Base-by-base conservation (phyloP, 1,140 invertebrate species). In the Panagrolaimus sp. region DNA sequence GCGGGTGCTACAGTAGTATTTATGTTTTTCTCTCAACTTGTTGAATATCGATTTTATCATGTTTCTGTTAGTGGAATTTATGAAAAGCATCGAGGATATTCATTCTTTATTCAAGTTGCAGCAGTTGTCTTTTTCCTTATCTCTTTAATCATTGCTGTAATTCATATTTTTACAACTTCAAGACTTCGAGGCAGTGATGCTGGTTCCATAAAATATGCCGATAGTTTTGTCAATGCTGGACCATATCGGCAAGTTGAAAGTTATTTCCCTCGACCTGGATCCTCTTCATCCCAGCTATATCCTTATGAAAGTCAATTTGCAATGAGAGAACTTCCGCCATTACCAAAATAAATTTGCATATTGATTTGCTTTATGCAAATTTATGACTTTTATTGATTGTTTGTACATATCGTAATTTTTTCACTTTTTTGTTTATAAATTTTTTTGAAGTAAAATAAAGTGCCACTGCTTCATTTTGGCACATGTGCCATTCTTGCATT, bases 71-170 rank as follows among this genome's bases (percentile, higher is more conserved):
- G 68, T 68, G 75, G 75, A 46, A 77, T 79, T 32, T 77, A 77
- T 48, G 75, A 77, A 77, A 76, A 76, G 26, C 75, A 76, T 38
- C 43, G 77, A 12, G 75, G 75, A 43, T 76, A 76, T 44, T 79
- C 76, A 17, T 76, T 70, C n/a, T 76, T 70, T 45, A 28, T 76
- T 15, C 74, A 76, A 62, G 46, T 73, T 32, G 44, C 70, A 10
- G 69, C 73, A 21, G 32, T 70, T 10, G 3, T 66, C 17, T 24
- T 65, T 17, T 55, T 75, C 9, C 43, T 71, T 17, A 38, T 64
- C 9, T 67, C 77, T 21, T 26, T 76, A 12, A 32, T 75, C 12
- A 65, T 68, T 17, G 75, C 75, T 28, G 66, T 79, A 17, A 38
- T 69, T 21, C 69, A 79, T 69, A 45, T 76, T 12, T 24, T 70